Base-by-base conservation (phyloP, 2,888 invertebrate genomes). In the Aleiodes alternator region DNA sequence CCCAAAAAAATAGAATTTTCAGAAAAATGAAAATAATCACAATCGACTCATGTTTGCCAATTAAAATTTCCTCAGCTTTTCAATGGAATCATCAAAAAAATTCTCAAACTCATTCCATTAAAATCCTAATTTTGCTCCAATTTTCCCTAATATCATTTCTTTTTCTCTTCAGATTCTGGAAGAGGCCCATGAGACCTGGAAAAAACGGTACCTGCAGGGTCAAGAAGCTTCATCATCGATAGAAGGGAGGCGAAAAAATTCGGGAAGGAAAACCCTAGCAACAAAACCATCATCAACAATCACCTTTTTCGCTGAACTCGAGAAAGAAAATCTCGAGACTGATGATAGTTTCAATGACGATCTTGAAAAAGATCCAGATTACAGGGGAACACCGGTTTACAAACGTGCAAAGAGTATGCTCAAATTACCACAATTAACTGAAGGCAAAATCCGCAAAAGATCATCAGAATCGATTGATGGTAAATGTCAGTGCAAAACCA, bases 341-440 rank as follows among this genome's bases (percentile, higher is more conserved):
- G 85, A 87, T 64, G 84, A 86, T 3, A 86, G 84, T 79, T 64
- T 82, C 9, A 71, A 79, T 0, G 81, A 91, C 80, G 90, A 92
- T 80, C 69, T 82, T 0, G 83, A 87, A 43, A 89, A 89, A 4
- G 95, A 95, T 86, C 95, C 95, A 0, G 95, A 95, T 83, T 95
- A 95, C 95, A 89, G 70, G 75, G 81, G 3, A 81, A 68, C 71
- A 7, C 71, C 71, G 1, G 0, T 75, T 0, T 9, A 9, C 0
- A 75, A 70, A 16, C 61, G 48, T 8, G n/a, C 2, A 57, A 69
- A 56, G 4, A 16, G 57, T 38, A 16, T 11, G 53, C 23, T 50
- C 8, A 66, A 55, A 48, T 16, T 68, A 29, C 3, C 14, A n/a
- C 8, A 23, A 51, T 38, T 61, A 57, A 3, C 59, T 57, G 11